A percentile compares a stretch with the other conserved stretches of the same genome.
phyloP scores from a whole-genome alignment of 2,888 invertebrate species.

The Metellina segmentata region DNA sequence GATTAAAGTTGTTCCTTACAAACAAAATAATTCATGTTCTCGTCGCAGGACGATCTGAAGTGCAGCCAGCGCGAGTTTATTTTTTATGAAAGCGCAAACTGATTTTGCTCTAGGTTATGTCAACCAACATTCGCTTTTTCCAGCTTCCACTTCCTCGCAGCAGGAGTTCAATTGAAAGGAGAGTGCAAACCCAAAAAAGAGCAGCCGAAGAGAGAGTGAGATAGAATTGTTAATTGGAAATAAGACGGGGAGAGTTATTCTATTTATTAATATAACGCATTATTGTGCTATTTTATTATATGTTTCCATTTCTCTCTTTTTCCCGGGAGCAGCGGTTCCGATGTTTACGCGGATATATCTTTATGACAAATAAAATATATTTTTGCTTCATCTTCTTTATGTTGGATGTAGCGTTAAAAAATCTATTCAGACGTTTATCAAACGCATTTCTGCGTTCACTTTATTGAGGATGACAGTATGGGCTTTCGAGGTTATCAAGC shows the following conservation, averaged over 20 bases:
- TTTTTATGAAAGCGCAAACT: not conserved
- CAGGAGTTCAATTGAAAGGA: not conserved
- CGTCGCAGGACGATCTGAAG: not conserved
- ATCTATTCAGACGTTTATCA: not conserved
- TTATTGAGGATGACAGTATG: not conserved
- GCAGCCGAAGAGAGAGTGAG: not conserved
- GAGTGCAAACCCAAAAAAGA: not conserved
- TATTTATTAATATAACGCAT: not conserved
- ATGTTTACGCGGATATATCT: not conserved
- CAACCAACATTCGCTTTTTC: not conserved
- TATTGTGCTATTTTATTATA: not conserved
- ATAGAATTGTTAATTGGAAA: not conserved
- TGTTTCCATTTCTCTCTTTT: not conserved
- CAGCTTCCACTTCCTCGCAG: not conserved
- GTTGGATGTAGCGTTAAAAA: not conserved
- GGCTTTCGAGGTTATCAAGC: slow-evolving; percentile 7
- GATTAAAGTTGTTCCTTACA: not conserved
- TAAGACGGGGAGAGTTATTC: not conserved
- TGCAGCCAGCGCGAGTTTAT: not conserved
- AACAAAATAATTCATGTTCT: not conserved
- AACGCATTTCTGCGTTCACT: not conserved
- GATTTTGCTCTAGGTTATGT: not conserved
- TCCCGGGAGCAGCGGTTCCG: not conserved
- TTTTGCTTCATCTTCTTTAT: not conserved
- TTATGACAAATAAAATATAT: not conserved